Evolutionary conservation across 35 echinoderm and acorn worm genomes (phyloP).

Genomic region (Patiria miniata): DNA sequence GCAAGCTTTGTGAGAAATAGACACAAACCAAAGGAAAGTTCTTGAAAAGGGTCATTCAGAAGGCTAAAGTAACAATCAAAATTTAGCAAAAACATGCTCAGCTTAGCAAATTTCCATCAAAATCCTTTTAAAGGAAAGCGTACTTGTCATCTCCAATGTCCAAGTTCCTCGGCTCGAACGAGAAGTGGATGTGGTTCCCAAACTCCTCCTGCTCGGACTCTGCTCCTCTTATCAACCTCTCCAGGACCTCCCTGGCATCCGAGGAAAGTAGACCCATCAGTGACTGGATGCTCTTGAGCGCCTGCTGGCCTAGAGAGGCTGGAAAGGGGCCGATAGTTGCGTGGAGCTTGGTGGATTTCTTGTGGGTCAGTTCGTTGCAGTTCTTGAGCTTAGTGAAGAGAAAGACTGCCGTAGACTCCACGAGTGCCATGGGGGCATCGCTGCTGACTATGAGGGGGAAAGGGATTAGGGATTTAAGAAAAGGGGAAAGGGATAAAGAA

Average conservation of each 20-base stretch:
- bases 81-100: too few species aligned
- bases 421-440: conserved; percentile 61
- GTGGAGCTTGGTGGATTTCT: conserved; percentile 48
- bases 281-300: conserved; percentile 23
- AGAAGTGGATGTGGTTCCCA: conserved; percentile 73
- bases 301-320: conserved; percentile 18
- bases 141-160: conserved; percentile 2
- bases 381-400: conserved; percentile 66
- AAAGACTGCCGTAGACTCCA: conserved; percentile 66
- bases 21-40: too few species aligned
- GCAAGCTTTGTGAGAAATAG: too few species aligned
- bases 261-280: conserved; percentile 65
- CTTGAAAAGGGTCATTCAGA: too few species aligned
- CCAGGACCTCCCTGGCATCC: conserved; percentile 22
- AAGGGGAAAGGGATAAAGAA: too few species aligned
- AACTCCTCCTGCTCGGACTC: conserved; percentile 45
- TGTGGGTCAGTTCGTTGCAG: conserved; percentile 52
- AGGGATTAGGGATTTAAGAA: too few species aligned
- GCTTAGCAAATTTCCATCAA: too few species aligned
- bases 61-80: too few species aligned
- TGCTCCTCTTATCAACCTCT: background rate
- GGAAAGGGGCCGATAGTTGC: conserved; percentile 62
- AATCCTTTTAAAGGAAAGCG: too few species aligned
- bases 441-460: conserved; percentile 56
- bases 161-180: conserved; percentile 37